Conservation (phyloP, 2,797 vertebrate genomes). For the Myripristis murdjan region DNA sequence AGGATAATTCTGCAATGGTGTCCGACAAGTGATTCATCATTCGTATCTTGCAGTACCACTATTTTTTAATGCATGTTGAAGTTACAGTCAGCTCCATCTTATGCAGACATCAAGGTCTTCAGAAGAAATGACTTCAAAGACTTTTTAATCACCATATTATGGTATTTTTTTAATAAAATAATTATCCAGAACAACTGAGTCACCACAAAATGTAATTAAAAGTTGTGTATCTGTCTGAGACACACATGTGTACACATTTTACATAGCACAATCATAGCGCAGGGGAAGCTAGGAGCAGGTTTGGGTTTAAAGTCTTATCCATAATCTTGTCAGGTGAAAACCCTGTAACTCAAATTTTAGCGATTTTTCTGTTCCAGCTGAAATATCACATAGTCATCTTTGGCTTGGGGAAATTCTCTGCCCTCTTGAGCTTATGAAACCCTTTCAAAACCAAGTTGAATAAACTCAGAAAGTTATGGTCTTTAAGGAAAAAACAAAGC, state of each 20-base stretch:
- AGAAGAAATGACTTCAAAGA: not conserved
- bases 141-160: not conserved
- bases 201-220: not conserved
- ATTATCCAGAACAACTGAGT: not conserved
- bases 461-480: not conserved
- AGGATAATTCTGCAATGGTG: not conserved
- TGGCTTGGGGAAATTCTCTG: no score
- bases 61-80: not conserved
- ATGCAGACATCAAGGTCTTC: not conserved
- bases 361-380: no score
- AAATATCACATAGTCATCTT: no score
- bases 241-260: not conserved
- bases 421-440: no score
- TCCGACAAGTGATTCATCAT: not conserved
- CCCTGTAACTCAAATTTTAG: no score
- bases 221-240: not conserved
- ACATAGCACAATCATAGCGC: not conserved
- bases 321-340: no score
- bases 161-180: not conserved
- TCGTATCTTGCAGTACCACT: not conserved
- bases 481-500: not conserved
- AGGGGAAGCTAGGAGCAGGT: not conserved
- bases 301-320: not conserved
- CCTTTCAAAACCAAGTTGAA: not conserved
- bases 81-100: not conserved